Evolutionary conservation across 2,888 invertebrate genomes (phyloP).

Genomic region (Erebia ligea): DNA sequence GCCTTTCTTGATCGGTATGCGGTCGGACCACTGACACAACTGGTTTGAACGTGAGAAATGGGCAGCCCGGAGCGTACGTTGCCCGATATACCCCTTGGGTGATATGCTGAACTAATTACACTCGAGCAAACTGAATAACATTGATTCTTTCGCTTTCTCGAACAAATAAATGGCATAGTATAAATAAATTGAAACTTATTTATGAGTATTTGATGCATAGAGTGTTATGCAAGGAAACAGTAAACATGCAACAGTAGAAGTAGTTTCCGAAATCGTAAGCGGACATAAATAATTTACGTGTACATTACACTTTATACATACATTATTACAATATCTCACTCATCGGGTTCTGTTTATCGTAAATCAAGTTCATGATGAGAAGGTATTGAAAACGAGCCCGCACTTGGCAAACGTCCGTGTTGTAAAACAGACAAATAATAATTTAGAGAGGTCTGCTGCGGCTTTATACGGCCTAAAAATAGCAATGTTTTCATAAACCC

Average conservation of each 20-base stretch:
- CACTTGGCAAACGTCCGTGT: constrained; percentile 70
- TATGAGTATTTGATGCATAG: no score
- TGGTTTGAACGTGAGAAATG: constrained; percentile 76
- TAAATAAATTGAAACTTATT: no score
- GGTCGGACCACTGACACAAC: constrained; percentile 66
- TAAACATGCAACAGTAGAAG: background rate
- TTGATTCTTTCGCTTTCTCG: constrained; percentile 1
- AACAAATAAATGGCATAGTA: background rate
- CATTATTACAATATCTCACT: constrained; percentile 35
- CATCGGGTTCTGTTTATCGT: constrained; percentile 55
- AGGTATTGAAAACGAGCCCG: constrained; percentile 61
- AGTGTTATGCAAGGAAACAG: background rate
- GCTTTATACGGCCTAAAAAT: constrained; percentile 71
- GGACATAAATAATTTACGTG: background rate
- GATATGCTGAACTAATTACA: constrained; percentile 56
- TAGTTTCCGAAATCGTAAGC: background rate
- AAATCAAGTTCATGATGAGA: constrained; percentile 54
- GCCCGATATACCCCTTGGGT: constrained; percentile 62
- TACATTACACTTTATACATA: constrained; percentile 19
- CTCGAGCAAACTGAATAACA: constrained; percentile 35
- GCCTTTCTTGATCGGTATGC: constrained; percentile 77
- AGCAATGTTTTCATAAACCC: constrained; percentile 76
- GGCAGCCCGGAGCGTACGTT: constrained; percentile 56
- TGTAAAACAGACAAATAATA: constrained; percentile 75
- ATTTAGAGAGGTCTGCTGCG: constrained; percentile 61